These are phyloP conservation scores for Lethrus apterus DNA, from an alignment of 1,140 invertebrate genomes.

Conservation along the genomic window DNA sequence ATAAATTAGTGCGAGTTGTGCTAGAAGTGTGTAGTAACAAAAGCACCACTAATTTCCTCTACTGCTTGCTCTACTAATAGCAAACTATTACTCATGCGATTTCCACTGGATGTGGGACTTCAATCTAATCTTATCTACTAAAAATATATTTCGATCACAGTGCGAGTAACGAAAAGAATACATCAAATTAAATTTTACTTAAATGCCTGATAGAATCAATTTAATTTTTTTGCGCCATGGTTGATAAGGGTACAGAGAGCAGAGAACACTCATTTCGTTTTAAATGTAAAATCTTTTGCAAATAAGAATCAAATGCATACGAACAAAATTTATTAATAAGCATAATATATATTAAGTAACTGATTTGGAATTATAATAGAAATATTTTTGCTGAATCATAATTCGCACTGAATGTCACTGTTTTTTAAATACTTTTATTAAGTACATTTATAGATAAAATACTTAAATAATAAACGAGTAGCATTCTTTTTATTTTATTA, in stretches of 20 bases:
- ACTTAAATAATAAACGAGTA: background rate
- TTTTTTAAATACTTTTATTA: background rate
- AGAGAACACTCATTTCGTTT: slow-evolving; percentile 15
- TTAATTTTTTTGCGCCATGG: slow-evolving; percentile 30
- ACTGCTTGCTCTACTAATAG: background rate
- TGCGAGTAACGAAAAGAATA: background rate
- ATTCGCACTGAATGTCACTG: background rate
- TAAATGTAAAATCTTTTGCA: background rate
- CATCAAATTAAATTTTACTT: background rate
- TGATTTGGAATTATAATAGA: no score
- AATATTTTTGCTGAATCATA: background rate
- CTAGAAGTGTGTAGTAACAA: slow-evolving; percentile 1
- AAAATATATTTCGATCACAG: slow-evolving; percentile 7
- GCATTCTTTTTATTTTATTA: background rate
- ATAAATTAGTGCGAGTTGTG: background rate
- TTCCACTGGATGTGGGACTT: slow-evolving; percentile 8
- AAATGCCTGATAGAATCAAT: slow-evolving; percentile 17
- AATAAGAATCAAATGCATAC: background rate
- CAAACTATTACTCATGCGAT: background rate
- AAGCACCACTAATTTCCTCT: slow-evolving; percentile 7
- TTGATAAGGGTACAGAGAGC: slow-evolving; percentile 25
- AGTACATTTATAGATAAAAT: background rate
- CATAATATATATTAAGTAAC: no score
- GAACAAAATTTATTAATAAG: slow-evolving; percentile 2
- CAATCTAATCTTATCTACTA: slow-evolving; percentile 6